Evolutionary conservation across 1,140 invertebrate genomes (phyloP), one percentile per base, ranked within the genome.

Genomic region (Heliothis subflexa): DNA sequence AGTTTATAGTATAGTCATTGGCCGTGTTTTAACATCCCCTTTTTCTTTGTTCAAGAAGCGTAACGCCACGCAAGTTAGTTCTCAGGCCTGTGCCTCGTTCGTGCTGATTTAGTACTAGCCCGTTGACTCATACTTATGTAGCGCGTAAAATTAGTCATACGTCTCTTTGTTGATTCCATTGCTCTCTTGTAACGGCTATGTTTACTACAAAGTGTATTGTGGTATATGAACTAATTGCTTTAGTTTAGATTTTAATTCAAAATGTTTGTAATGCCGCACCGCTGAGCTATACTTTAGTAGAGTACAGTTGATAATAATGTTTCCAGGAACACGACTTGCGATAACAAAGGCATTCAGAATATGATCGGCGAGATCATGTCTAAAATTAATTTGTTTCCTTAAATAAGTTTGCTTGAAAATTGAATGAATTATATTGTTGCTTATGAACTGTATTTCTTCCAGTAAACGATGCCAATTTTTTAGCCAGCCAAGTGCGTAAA

Each of bases 21-120:
- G 83, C 79, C 86, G 84, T 85, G 82, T 86, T 80, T 76, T 76
- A 81, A 81, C 81, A 80, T 83, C 83, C 86, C 88, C 86, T 83
- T 92, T 66, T 90, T 89, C 88, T 88, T 89, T 93, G 91, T 89
- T 89, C 89, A 89, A 81, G 83, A 76, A 88, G 87, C 91, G 89
- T 90, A 88, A 86, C 91, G 89, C 86, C 86, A 89, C 88, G 86
- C 88, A 89, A 89, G 82, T 88, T 70, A 59, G 86, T 91, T 91
- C 90, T 87, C 89, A 88, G 78, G 84, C 82, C 68, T 79, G 72
- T 82, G 88, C 74, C 83, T 80, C 78, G 86, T 88, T 89, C 80
- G 79, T 73, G 79, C 66, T 78, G 79, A 82, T 80, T 89, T 89
- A 88, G 81, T 88, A 83, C 79, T 86, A 74, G 83, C 68, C 28